phyloP scores from a whole-genome alignment of 2,888 invertebrate species.

The Acanthopleura granulata region DNA sequence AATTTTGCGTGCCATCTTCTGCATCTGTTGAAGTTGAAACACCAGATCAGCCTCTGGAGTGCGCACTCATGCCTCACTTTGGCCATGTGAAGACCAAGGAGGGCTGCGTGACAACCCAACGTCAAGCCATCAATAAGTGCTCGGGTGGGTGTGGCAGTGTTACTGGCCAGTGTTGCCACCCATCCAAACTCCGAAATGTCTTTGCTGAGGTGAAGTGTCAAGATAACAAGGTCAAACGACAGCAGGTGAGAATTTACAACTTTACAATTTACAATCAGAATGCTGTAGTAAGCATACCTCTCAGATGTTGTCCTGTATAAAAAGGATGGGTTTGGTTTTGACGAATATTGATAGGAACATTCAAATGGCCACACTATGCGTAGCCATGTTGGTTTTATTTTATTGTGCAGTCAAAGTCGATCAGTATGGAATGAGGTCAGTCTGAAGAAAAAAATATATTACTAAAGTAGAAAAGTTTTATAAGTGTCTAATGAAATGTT shows the following conservation, averaged over 20 bases:
- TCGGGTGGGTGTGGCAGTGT: constrained; percentile 30
- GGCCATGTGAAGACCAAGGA: background rate
- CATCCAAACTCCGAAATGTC: background rate
- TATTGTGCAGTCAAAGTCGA: background rate
- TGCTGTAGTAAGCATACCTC: no score
- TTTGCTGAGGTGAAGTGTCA: constrained; percentile 7
- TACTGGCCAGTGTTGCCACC: constrained; percentile 27
- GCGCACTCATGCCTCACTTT: background rate
- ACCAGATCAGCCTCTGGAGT: background rate
- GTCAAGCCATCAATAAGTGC: constrained; percentile 25
- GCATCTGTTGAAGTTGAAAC: background rate
- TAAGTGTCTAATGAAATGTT: no score
- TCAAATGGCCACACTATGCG: background rate
- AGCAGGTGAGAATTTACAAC: background rate
- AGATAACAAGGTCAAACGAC: background rate
- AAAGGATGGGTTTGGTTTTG: no score
- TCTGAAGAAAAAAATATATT: no score
- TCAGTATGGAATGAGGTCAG: no score
- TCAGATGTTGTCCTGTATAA: no score
- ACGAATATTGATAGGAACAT: no score
- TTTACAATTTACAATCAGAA: no score
- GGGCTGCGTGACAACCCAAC: background rate
- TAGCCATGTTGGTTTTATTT: background rate
- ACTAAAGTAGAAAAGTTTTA: no score
- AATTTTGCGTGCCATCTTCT: no score